A percentile compares a stretch with the other conserved stretches of the same genome.
Conservation (phyloP, 2,113 vertebrate species). For the Pandion haliaetus region DNA sequence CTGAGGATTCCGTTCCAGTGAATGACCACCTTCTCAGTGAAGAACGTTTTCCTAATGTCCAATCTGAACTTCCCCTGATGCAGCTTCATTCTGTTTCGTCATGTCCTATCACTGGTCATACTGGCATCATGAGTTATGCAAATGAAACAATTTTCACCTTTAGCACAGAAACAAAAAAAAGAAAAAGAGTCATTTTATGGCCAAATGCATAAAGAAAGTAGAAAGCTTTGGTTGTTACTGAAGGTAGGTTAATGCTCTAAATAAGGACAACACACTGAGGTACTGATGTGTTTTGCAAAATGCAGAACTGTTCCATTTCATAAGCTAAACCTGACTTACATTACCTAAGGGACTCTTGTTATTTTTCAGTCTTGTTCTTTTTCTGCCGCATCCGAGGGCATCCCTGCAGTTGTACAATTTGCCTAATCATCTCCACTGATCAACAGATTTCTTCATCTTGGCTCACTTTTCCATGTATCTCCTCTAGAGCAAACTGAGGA, state of each 20-base stretch:
- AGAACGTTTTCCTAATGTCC: background rate
- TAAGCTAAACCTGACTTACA: background rate
- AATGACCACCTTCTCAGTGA: accelerated
- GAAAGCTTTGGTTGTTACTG: background rate
- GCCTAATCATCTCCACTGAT: background rate
- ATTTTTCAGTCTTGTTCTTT: background rate
- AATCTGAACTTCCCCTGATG: background rate
- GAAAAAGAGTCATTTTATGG: background rate
- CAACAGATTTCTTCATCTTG: background rate
- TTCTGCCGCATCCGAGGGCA: background rate
- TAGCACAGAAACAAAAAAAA: background rate
- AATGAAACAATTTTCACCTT: background rate
- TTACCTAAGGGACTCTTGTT: background rate
- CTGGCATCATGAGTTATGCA: background rate
- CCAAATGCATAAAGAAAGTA: background rate
- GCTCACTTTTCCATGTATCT: background rate
- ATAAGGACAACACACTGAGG: background rate
- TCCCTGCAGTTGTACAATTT: background rate
- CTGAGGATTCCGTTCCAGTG: background rate
- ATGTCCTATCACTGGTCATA: accelerated
- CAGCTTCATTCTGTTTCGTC: background rate
- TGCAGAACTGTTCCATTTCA: background rate
- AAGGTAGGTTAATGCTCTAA: background rate
- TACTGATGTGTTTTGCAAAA: background rate
- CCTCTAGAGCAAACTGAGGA: background rate